Evolutionary conservation across 2,113 vertebrate genomes (phyloP).

Genomic region (Syngnathus floridae): DNA sequence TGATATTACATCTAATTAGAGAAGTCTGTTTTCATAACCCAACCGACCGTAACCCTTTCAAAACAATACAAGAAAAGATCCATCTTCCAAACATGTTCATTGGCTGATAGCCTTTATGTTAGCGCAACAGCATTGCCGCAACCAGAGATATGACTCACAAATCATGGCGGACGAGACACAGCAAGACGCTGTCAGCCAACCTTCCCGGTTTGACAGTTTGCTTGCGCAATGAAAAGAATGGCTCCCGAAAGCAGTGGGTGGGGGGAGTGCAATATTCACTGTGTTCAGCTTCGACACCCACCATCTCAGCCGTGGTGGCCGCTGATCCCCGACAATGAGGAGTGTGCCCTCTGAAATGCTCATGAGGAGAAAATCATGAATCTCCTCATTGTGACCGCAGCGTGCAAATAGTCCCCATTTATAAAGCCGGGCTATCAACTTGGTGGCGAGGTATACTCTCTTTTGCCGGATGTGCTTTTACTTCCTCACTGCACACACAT

Average conservation of each 20-base stretch:
- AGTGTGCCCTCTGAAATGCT: slow-evolving; percentile 30
- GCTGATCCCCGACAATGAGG: slow-evolving; percentile 32
- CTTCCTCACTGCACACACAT: slow-evolving; percentile 14
- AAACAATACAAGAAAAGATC: slow-evolving; percentile 33
- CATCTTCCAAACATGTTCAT: slow-evolving; percentile 16
- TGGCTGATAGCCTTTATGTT: slow-evolving; percentile 22
- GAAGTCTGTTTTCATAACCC: slow-evolving; percentile 47
- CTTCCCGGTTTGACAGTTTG: slow-evolving; percentile 28
- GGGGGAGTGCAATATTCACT: slow-evolving; percentile 34
- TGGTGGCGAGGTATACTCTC: slow-evolving; percentile 38
- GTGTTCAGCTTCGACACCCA: slow-evolving; percentile 46
- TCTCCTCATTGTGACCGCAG: slow-evolving; percentile 32
- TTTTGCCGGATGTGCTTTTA: slow-evolving; percentile 37
- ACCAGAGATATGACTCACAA: slow-evolving; percentile 22
- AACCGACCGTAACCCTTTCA: slow-evolving; percentile 14
- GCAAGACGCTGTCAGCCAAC: slow-evolving; percentile 26
- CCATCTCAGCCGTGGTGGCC: slow-evolving; percentile 34
- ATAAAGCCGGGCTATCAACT: slow-evolving; percentile 32
- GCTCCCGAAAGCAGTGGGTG: slow-evolving; percentile 25
- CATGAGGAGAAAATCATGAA: slow-evolving; percentile 40
- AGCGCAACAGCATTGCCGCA: slow-evolving; percentile 17
- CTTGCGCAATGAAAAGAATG: slow-evolving; percentile 42
- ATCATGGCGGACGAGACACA: slow-evolving; percentile 19
- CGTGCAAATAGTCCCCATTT: slow-evolving; percentile 12
- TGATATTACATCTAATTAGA: slow-evolving; percentile 69